A percentile compares a stretch with the other conserved stretches of the same genome.
Conservation (phyloP, 2,113 vertebrate species). For the Syngnathus floridae region DNA sequence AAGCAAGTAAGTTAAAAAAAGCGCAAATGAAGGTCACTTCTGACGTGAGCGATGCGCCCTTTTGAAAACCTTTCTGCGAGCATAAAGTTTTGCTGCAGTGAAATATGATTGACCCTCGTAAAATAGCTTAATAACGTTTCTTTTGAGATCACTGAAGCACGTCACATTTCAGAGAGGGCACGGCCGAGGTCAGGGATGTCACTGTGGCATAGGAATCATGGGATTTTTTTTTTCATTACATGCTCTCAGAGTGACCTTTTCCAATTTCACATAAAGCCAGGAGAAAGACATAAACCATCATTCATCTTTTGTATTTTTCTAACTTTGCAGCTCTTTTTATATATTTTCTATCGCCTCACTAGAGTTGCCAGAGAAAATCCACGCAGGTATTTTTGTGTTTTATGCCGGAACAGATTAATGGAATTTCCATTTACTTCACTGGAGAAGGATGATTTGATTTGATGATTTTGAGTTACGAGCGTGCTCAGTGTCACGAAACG, state of each 20-base stretch:
- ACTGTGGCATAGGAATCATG: constrained; percentile 34
- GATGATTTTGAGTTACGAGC: not conserved
- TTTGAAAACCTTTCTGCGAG: not conserved
- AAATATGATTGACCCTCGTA: not conserved
- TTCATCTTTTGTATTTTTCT: not conserved
- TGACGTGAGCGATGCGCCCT: constrained; percentile 3
- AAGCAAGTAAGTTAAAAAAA: not conserved
- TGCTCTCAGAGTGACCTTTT: constrained; percentile 25
- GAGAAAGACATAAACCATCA: not conserved
- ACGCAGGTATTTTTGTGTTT: not conserved
- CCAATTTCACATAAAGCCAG: not conserved
- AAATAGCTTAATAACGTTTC: not conserved
- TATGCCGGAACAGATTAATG: not conserved
- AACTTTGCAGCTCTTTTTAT: not conserved
- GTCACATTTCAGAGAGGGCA: constrained; percentile 13
- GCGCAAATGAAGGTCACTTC: not conserved
- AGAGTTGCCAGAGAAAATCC: too few species aligned
- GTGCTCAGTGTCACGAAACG: too few species aligned
- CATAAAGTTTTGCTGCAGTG: not conserved
- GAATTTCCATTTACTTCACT: not conserved
- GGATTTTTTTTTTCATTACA: constrained; percentile 27
- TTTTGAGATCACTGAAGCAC: constrained; percentile 3
- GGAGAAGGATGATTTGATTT: too few species aligned
- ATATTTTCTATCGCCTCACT: too few species aligned
- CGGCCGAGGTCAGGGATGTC: constrained; percentile 29